These are phyloP conservation scores for Heliconius congener DNA, from an alignment of 1,140 invertebrate genomes.

Conservation along the genomic window DNA sequence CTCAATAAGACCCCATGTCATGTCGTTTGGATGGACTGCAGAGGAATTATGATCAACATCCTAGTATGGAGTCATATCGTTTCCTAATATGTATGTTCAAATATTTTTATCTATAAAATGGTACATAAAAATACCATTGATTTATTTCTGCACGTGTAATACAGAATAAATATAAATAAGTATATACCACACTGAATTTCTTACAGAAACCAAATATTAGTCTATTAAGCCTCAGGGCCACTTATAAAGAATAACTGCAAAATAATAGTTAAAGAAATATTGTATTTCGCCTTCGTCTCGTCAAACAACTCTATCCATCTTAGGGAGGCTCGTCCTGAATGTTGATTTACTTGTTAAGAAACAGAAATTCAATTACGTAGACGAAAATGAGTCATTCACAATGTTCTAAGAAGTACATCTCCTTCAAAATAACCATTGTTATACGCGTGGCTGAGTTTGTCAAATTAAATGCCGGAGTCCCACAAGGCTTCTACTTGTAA, in stretches of 20 bases:
- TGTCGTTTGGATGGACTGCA: not conserved
- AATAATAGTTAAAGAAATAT: constrained; percentile 11
- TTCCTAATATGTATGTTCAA: not conserved
- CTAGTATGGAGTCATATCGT: not conserved
- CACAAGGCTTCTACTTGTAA: not conserved
- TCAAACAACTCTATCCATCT: not conserved
- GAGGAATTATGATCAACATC: not conserved
- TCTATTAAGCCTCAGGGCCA: not conserved
- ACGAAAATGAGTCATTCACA: constrained; percentile 13
- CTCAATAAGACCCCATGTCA: not conserved
- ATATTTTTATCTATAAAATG: no score
- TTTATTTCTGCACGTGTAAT: no score
- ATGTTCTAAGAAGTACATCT: not conserved
- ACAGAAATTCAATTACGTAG: constrained; percentile 18
- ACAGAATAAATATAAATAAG: no score
- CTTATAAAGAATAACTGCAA: not conserved
- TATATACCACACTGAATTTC: not conserved
- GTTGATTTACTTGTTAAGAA: constrained; percentile 12
- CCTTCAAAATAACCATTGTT: constrained; percentile 12
- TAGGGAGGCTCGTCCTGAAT: not conserved
- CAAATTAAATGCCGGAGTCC: constrained; percentile 2
- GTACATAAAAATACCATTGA: no score
- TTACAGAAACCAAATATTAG: not conserved
- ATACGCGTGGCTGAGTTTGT: not conserved
- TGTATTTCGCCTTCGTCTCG: constrained; percentile 5